Percentiles rank a stretch among this genome's conserved stretches.
These are phyloP conservation scores for Caenorhabditis wallacei DNA, from an alignment of 2,888 invertebrate species.

Conservation along the genomic window DNA sequence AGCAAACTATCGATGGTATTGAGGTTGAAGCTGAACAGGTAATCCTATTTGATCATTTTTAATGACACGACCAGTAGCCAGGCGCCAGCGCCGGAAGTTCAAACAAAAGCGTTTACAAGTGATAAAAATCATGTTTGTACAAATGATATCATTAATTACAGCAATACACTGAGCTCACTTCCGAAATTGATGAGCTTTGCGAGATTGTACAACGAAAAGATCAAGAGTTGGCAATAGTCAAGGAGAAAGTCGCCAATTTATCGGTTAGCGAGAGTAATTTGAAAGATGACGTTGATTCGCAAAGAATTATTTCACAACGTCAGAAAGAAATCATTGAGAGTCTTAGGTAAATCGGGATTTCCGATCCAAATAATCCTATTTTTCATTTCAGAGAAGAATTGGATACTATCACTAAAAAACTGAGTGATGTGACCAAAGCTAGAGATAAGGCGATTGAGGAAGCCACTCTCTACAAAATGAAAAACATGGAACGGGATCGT, in stretches of 20 bases:
- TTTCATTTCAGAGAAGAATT: constrained; percentile 60
- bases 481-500: constrained; percentile 62
- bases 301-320: constrained; percentile 53
- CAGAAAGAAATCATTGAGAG: constrained; percentile 71
- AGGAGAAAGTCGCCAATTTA: constrained; percentile 61
- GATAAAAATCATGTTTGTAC: constrained; percentile 9
- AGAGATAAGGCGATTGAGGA: constrained; percentile 61
- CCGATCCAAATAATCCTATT: not conserved
- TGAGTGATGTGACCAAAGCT: constrained; percentile 44
- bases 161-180: constrained; percentile 73
- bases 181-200: constrained; percentile 71
- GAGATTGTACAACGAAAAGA: constrained; percentile 66
- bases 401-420: constrained; percentile 53
- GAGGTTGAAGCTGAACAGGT: constrained; percentile 75
- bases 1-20: constrained; percentile 69
- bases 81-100: constrained; percentile 53
- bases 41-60: not conserved
- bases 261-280: constrained; percentile 37
- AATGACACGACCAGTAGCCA: constrained; percentile 22
- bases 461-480: constrained; percentile 56
- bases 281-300: constrained; percentile 64
- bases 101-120: not conserved
- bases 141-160: constrained; percentile 62
- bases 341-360: constrained; percentile 47
- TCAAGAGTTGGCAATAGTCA: constrained; percentile 63